Evolutionary conservation across 2,797 vertebrate genomes (phyloP).

Genomic region (Phoebastria nigripes): DNA sequence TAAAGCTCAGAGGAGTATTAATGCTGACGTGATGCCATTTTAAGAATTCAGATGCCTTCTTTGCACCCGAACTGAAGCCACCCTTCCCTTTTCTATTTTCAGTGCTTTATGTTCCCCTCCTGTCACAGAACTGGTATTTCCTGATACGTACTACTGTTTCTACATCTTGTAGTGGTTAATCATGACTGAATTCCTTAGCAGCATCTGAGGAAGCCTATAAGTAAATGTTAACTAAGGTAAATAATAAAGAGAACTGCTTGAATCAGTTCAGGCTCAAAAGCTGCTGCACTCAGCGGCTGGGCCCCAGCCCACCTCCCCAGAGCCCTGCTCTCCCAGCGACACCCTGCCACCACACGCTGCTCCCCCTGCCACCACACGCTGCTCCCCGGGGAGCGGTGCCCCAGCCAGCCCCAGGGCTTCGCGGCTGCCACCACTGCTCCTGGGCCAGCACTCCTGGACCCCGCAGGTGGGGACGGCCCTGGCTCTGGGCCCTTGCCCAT

Average conservation of each 20-base stretch:
- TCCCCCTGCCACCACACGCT: too few species aligned
- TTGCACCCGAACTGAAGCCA: neutral
- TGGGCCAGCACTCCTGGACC: too few species aligned
- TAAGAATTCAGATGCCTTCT: neutral
- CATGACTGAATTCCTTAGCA: neutral
- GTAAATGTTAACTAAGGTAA: neutral
- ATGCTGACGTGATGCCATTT: neutral
- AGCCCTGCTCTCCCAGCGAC: neutral
- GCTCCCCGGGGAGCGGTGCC: rapidly evolving
- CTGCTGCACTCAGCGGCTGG: neutral
- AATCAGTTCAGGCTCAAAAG: neutral
- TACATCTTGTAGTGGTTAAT: neutral
- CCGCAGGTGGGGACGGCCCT: rapidly evolving
- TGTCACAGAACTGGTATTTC: neutral
- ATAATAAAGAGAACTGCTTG: neutral
- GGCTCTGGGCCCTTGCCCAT: neutral
- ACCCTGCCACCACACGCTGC: neutral
- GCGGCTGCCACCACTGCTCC: too few species aligned
- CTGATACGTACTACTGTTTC: neutral
- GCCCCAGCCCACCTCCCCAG: neutral
- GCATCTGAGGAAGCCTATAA: neutral
- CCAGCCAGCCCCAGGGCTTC: neutral
- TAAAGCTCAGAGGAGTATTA: neutral
- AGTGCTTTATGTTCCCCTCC: neutral
- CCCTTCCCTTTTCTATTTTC: neutral